Percentiles rank a stretch among this genome's conserved stretches.
Evolutionary conservation across 2,888 invertebrate species (phyloP).

Genomic region (Antitype chi): DNA sequence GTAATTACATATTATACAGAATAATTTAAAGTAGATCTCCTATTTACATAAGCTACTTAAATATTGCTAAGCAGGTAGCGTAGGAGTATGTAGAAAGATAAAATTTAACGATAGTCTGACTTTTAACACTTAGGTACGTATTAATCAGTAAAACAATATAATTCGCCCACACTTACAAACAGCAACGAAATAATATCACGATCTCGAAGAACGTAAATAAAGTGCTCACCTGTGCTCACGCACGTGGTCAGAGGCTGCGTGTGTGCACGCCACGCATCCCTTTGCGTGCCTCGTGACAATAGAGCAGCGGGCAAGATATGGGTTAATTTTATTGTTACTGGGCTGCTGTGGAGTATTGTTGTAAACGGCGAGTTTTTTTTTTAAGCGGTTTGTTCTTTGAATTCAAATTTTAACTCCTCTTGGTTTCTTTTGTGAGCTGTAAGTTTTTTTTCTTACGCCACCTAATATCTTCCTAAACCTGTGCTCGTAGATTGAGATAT

Average conservation of each 20-base stretch:
- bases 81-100: not conserved
- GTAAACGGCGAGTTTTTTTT: not conserved
- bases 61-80: not conserved
- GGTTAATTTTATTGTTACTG: conserved; percentile 56
- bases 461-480: not conserved
- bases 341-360: conserved; percentile 20
- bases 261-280: conserved; percentile 64
- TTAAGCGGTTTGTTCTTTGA: not conserved
- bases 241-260: conserved; percentile 54
- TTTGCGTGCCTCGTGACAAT: conserved; percentile 58
- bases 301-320: conserved; percentile 49
- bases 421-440: not conserved
- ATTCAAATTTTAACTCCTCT: not conserved
- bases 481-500: not conserved
- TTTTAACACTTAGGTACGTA: too few species aligned
- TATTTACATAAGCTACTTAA: not conserved
- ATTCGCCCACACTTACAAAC: not conserved
- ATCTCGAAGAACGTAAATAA: conserved; percentile 39
- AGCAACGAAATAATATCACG: conserved; percentile 27
- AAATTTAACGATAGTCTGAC: not conserved
- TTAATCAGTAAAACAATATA: not conserved
- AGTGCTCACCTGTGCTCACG: conserved; percentile 58
- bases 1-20: not conserved
- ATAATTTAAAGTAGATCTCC: not conserved
- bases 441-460: not conserved